Base-by-base conservation (phyloP, 2,888 invertebrate genomes). In the Ommatoiulus sabulosus region DNA sequence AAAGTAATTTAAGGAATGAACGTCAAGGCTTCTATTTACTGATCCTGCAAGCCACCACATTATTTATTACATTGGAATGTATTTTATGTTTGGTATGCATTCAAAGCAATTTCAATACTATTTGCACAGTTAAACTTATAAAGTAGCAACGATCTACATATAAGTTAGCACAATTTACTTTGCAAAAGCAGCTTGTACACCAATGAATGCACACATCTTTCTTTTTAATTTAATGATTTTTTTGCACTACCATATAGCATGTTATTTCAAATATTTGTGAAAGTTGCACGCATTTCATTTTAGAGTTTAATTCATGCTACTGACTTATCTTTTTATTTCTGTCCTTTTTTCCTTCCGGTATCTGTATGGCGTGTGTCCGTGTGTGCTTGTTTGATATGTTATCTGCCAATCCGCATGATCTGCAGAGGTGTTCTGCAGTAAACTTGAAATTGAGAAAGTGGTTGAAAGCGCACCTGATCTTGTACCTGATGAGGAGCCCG, bases 371-470 rank as follows among this genome's bases (percentile, higher is more conserved):
- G 88, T 88, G 44, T 88, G 88, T 88, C 44, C 48, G 80, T 88
- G 88, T 88, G 88, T 72, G 80, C 48, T 44, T 88, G 88, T 80
- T 44, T 88, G 72, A 80, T 86, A 63, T 88, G 63, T 52, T 87
- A 17, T 57, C 52, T 87, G 43, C 87, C 44, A 87, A 48, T 35
- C 87, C 43, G 48, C 87, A 44, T 88, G 88, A 84, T 46, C 44
- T 80, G 63, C 88, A 88, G 88, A 86, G 52, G 43, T 88, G 84
- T 46, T 88, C 43, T 86, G 88, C 84, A 88, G 88, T 44, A 88
- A 88, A 84, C 89, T 88, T 86, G 89, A 90, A 89, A 90, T 88
- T 72, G 89, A 88, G 88, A 89, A 89, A 84, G 89, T 88, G 89
- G 88, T 88, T 89, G 85, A 87, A 35, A 87, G 52, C 57, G 35